Conservation (phyloP, 2,113 vertebrate genomes). For the Dunckerocampus dactyliophorus region DNA sequence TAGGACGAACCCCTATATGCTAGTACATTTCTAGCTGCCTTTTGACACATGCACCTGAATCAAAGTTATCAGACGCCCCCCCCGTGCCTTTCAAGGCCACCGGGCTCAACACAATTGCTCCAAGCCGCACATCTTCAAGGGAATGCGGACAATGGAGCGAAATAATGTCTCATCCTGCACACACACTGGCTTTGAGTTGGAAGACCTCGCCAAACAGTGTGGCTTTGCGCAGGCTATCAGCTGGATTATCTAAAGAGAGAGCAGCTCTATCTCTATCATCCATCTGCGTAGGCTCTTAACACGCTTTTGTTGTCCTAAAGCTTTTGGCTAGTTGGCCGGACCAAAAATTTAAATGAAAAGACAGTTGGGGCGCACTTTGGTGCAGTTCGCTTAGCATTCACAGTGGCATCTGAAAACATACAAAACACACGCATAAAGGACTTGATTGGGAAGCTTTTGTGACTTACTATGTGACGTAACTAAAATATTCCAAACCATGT, state of each 20-base stretch:
- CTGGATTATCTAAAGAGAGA: conserved; percentile 54
- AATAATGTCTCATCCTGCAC: conserved; percentile 68
- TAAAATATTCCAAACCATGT: too few species aligned
- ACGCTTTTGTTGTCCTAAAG: conserved; percentile 58
- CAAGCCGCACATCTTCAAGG: conserved; percentile 45
- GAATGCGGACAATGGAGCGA: conserved; percentile 35
- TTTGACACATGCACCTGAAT: conserved; percentile 53
- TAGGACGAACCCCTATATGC: neutral
- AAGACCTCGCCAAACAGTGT: conserved; percentile 37
- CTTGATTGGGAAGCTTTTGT: too few species aligned
- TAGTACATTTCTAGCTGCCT: neutral
- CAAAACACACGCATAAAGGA: too few species aligned
- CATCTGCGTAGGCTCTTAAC: conserved; percentile 18
- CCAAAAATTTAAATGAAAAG: neutral
- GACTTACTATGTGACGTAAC: too few species aligned
- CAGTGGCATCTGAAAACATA: too few species aligned
- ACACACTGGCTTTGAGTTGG: conserved; percentile 40
- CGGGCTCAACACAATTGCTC: conserved; percentile 18
- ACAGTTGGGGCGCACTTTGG: too few species aligned
- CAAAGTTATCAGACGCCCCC: conserved; percentile 12
- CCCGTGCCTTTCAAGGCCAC: conserved; percentile 34
- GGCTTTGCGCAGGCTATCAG: conserved; percentile 37
- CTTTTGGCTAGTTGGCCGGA: conserved; percentile 14
- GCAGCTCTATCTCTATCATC: conserved; percentile 30
- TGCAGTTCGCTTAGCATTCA: too few species aligned